Evolutionary conservation across 2,797 vertebrate genomes (phyloP).

Genomic region (Lacerta viridis): DNA sequence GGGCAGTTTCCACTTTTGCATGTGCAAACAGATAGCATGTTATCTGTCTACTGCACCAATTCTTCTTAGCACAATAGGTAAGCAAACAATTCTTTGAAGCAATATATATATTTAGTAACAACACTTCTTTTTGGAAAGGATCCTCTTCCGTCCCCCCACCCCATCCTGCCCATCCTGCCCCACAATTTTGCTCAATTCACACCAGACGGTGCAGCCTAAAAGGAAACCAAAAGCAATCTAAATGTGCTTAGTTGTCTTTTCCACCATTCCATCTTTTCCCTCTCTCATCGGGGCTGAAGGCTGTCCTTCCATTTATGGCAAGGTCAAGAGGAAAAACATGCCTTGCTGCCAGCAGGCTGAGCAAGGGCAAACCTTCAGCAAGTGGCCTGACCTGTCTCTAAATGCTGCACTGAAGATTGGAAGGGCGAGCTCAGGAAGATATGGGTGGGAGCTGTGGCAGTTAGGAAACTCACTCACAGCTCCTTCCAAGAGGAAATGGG

Average conservation of each 20-base stretch:
- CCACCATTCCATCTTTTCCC: neutral
- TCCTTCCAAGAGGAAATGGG: constrained; percentile 82
- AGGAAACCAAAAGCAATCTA: constrained; percentile 15
- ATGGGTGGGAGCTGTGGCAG: constrained; percentile 78
- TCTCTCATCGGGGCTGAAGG: neutral
- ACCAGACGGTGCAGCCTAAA: neutral
- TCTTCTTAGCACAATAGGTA: neutral
- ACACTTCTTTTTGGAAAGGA: neutral
- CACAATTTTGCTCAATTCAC: neutral
- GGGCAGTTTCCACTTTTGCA: neutral
- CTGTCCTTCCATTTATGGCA: constrained; percentile 2
- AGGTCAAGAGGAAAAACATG: neutral
- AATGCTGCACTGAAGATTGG: constrained; percentile 62
- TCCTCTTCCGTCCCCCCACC: no score
- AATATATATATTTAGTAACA: neutral
- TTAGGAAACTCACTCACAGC: constrained; percentile 81
- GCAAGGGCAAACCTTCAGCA: constrained; percentile 15
- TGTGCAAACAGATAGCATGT: neutral
- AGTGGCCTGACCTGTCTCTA: constrained; percentile 27
- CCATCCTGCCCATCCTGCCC: neutral
- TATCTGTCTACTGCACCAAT: neutral
- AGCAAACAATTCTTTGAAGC: neutral
- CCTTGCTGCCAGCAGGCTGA: constrained; percentile 35
- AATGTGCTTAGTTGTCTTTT: neutral
- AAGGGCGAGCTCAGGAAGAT: constrained; percentile 82